phyloP scores from a whole-genome alignment of 2,797 vertebrate species.

The Benthosema pterotum region DNA sequence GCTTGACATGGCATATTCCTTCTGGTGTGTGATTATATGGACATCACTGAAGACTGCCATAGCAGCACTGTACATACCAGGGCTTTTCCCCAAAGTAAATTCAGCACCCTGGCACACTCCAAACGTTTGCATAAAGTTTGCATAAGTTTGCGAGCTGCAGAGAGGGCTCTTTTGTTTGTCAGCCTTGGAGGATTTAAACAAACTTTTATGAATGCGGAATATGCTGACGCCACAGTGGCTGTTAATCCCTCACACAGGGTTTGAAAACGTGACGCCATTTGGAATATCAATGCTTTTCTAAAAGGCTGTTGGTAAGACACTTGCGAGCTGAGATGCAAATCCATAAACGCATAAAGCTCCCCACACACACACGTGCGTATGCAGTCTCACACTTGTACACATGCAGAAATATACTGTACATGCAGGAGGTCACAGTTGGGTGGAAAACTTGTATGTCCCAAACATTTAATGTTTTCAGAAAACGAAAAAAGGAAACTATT shows the following conservation, averaged over 20 bases:
- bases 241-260: slow-evolving; percentile 51
- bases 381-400: too few species aligned
- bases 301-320: slow-evolving; percentile 1
- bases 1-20: background rate
- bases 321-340: too few species aligned
- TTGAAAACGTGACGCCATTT: slow-evolving; percentile 50
- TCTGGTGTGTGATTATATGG: slow-evolving; percentile 11
- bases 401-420: background rate
- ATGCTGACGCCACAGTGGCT: slow-evolving; percentile 44
- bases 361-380: background rate
- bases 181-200: slow-evolving; percentile 53
- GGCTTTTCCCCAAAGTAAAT: slow-evolving; percentile 18
- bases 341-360: background rate
- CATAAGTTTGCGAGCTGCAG: slow-evolving; percentile 28
- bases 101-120: background rate
- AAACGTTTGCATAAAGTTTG: slow-evolving; percentile 20
- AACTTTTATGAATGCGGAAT: slow-evolving; percentile 44
- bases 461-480: too few species aligned
- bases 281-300: slow-evolving; percentile 44
- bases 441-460: too few species aligned
- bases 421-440: too few species aligned
- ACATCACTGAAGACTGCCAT: background rate
- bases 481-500: too few species aligned
- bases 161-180: slow-evolving; percentile 56
- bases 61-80: background rate